These are phyloP conservation scores for Falcaria lacertinaria DNA, from an alignment of 2,888 invertebrate genomes.

Conservation along the genomic window DNA sequence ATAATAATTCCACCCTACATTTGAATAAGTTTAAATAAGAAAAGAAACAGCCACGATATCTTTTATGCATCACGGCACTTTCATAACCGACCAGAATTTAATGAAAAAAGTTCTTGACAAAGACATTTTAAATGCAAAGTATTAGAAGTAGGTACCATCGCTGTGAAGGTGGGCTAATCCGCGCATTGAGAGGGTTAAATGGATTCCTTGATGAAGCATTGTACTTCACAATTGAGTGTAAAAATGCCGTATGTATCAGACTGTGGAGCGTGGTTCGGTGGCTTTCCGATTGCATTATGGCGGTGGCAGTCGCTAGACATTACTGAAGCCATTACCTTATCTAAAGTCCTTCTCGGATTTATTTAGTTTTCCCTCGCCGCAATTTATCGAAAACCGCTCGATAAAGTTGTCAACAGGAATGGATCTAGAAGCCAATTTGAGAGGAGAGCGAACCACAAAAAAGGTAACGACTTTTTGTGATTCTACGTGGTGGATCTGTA, in stretches of 20 bases:
- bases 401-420: constrained; percentile 79
- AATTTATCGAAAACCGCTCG: constrained; percentile 79
- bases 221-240: constrained; percentile 11
- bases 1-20: no score
- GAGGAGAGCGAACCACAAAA: constrained; percentile 58
- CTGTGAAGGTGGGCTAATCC: constrained; percentile 21
- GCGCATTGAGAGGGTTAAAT: constrained; percentile 4
- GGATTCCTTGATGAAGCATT: background rate
- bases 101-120: constrained; percentile 55
- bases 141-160: constrained; percentile 20
- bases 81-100: constrained; percentile 49
- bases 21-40: constrained; percentile 15
- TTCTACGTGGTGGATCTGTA: constrained; percentile 31
- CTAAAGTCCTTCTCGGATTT: constrained; percentile 79
- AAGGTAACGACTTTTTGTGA: constrained; percentile 59
- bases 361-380: constrained; percentile 79
- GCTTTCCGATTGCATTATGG: constrained; percentile 74
- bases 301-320: constrained; percentile 70
- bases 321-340: constrained; percentile 79
- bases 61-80: constrained; percentile 48
- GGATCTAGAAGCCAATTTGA: constrained; percentile 75
- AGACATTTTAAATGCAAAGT: constrained; percentile 57
- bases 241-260: constrained; percentile 29
- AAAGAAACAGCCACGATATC: constrained; percentile 31
- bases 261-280: constrained; percentile 50